These are phyloP conservation scores for Channa maculata DNA, from an alignment of 2,113 vertebrate genomes.

Conservation along the genomic window DNA sequence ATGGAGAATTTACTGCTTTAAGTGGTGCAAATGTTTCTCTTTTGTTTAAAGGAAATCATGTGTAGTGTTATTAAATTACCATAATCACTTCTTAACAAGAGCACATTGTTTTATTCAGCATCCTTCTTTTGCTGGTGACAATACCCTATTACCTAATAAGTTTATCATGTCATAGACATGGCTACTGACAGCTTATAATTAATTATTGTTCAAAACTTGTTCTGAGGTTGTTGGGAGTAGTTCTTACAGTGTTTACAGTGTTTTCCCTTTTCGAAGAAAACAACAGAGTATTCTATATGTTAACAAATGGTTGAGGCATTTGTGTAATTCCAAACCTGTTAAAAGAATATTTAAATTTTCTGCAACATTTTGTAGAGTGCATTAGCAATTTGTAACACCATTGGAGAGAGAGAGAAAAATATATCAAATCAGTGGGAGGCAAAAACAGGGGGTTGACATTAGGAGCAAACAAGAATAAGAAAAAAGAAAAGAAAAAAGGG, in stretches of 20 bases:
- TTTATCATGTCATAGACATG: background rate
- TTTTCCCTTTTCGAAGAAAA: background rate
- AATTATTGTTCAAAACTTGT: conserved; percentile 15
- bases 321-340: conserved; percentile 9
- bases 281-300: background rate
- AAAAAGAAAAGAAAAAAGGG: conserved; percentile 13
- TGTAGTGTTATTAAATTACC: conserved; percentile 27
- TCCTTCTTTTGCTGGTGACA: conserved; percentile 16
- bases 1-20: background rate
- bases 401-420: background rate
- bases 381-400: conserved; percentile 25
- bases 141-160: conserved; percentile 43
- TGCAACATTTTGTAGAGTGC: background rate
- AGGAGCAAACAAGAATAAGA: background rate
- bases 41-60: background rate
- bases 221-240: background rate
- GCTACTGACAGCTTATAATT: conserved; percentile 47
- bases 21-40: background rate
- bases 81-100: conserved; percentile 39
- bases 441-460: background rate
- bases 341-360: conserved; percentile 5
- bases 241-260: background rate
- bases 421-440: conserved; percentile 22
- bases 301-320: background rate
- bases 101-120: conserved; percentile 3